phyloP scores from a whole-genome alignment of 1,140 invertebrate species.

The Orchesella cincta region DNA sequence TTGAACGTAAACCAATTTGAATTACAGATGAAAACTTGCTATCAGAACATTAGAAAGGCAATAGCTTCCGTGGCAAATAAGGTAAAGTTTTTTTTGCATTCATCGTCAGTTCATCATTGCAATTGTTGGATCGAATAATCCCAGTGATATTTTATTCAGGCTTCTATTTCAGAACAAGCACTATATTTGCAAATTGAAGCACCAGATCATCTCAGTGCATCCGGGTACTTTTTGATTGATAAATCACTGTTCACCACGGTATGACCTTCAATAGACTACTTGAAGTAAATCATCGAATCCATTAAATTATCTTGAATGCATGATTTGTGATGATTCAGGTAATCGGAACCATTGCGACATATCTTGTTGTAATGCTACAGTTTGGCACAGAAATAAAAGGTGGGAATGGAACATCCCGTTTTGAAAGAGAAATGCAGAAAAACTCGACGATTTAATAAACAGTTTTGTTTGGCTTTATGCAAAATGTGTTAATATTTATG shows the following conservation, averaged over 20 bases:
- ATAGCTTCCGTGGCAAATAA: neutral
- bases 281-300: neutral
- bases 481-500: too few species aligned
- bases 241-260: neutral
- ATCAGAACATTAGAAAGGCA: neutral
- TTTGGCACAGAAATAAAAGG: too few species aligned
- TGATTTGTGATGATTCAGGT: neutral
- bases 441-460: too few species aligned
- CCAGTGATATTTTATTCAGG: too few species aligned
- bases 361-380: constrained; percentile 14
- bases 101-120: too few species aligned
- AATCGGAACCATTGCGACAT: constrained; percentile 13
- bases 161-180: neutral
- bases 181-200: neutral
- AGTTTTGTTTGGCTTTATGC: too few species aligned
- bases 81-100: too few species aligned
- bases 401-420: too few species aligned
- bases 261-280: too few species aligned
- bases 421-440: too few species aligned
- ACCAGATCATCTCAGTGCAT: neutral
- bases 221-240: neutral
- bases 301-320: neutral
- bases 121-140: too few species aligned
- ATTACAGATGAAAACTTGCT: neutral
- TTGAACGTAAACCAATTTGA: neutral